Base-by-base conservation (phyloP, 2,113 vertebrate species). In the Egretta garzetta region DNA sequence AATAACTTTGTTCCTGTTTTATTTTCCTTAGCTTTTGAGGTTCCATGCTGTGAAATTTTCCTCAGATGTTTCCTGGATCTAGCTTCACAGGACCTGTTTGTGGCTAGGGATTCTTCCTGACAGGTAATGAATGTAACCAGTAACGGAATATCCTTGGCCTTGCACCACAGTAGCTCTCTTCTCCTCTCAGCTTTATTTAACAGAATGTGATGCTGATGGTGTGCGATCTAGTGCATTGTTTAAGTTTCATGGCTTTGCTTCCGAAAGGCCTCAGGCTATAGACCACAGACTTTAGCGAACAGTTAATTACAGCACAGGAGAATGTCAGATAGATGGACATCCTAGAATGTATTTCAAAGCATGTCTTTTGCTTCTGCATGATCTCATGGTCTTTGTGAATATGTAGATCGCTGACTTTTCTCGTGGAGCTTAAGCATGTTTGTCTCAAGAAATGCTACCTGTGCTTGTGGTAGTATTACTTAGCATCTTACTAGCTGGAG, bases 31-130 rank as follows among this genome's bases (percentile, higher is more conserved):
- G 14, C 2, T 94, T 76, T 64, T 43, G 58, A 47, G 26, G 2
- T 45, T 71, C 32, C 18, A 1, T 62, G 30, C 76, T 63, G 8
- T 41, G 53, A 47, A 53, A 35, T 33, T 71, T 74, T 9, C 1
- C 13, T 28, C 7, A 8, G 24, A 8, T 66, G 9, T 89, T 83
- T 76, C 10, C 15, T 70, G 21, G 33, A 15, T 24, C 5, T 37
- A 64, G 11, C 50, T 92, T 73, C 24, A 7, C 0, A 0, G 7
- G 14, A 58, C 14, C 17, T 55, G 19, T 47, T 11, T 13, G 49
- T 75, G 62, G 47, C 7, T 24, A 63, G 33, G 33, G 22, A 3
- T 32, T 66, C 27, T 59, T 66, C 62, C 50, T 84, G 53, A 30
- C 10, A 0, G 22, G 53, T 14, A 27, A 22, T 17, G 15, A 24